Percentiles rank a stretch among this genome's conserved stretches.
These are phyloP conservation scores for Brachionichthys hirsutus DNA, from an alignment of 2,113 vertebrate species.

Conservation along the genomic window DNA sequence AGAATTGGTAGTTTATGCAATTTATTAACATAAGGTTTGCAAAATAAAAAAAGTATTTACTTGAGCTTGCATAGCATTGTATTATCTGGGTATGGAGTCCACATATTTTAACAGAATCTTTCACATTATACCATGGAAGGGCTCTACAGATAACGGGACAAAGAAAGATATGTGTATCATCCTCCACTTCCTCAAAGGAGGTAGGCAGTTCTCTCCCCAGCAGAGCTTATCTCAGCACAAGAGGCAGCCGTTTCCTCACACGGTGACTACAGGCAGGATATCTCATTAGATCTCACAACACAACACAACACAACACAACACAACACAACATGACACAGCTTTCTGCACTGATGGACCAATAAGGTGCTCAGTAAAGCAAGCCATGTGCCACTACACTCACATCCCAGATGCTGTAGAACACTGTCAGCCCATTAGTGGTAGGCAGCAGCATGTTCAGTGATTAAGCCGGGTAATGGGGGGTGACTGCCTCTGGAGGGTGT, in stretches of 20 bases:
- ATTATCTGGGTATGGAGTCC: too few relatives aligned
- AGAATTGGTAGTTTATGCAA: too few relatives aligned
- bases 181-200: conserved; percentile 5
- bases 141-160: conserved; percentile 3
- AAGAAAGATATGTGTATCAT: conserved; percentile 3
- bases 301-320: conserved; percentile 55
- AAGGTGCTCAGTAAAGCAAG: conserved; percentile 62
- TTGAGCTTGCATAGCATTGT: too few relatives aligned
- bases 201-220: conserved; percentile 7
- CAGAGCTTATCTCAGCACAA: conserved; percentile 22
- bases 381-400: conserved; percentile 44
- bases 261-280: conserved; percentile 29
- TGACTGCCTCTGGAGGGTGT: conserved; percentile 57
- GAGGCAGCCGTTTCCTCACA: conserved; percentile 12
- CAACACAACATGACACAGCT: conserved; percentile 53
- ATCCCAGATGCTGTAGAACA: conserved; percentile 55
- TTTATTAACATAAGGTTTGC: too few relatives aligned
- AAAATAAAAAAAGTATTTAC: too few relatives aligned
- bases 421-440: conserved; percentile 65
- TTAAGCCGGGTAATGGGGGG: conserved; percentile 68
- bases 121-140: too few relatives aligned
- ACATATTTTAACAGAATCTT: too few relatives aligned
- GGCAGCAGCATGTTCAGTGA: conserved; percentile 63
- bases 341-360: conserved; percentile 58
- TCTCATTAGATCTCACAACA: conserved; percentile 63